A percentile compares a stretch with the other conserved stretches of the same genome.
Conservation (phyloP, 2,797 vertebrate species). For the Acrocephalus scirpaceus region DNA sequence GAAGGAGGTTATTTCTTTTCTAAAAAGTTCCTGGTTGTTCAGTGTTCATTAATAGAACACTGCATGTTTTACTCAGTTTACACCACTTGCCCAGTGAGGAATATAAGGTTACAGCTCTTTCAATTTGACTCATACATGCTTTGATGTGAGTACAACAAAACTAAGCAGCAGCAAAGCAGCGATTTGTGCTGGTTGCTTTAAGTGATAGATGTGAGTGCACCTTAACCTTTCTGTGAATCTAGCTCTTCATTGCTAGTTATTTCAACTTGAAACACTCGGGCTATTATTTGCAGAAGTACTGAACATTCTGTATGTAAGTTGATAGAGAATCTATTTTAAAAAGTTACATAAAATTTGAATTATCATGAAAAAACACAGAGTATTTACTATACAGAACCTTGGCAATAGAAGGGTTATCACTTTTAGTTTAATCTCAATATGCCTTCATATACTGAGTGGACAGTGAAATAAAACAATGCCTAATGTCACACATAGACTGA, state of each 20-base stretch:
- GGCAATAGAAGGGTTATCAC: not conserved
- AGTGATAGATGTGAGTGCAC: not conserved
- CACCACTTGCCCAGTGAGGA: not conserved
- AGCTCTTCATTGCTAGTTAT: not conserved
- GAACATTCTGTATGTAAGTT: not conserved
- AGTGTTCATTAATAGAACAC: not conserved
- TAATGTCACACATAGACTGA: not conserved
- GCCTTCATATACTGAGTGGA: not conserved
- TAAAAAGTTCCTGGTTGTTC: not conserved
- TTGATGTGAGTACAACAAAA: not conserved
- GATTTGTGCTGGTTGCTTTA: not conserved
- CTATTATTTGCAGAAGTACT: not conserved
- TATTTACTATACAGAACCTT: not conserved
- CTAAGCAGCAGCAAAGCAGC: not conserved
- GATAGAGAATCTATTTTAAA: not conserved
- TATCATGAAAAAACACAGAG: not conserved
- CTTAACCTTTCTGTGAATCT: not conserved
- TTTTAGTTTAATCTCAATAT: not conserved
- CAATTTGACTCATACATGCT: not conserved
- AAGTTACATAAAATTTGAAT: not conserved
- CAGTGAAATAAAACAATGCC: not conserved
- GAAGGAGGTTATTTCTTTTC: not conserved
- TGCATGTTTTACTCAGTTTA: not conserved
- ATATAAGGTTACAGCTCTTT: not conserved
- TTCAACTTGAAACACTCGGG: not conserved